Percentiles rank a stretch among this genome's conserved stretches.
Evolutionary conservation across 2,797 vertebrate species (phyloP).

Genomic region (Astyanax mexicanus): DNA sequence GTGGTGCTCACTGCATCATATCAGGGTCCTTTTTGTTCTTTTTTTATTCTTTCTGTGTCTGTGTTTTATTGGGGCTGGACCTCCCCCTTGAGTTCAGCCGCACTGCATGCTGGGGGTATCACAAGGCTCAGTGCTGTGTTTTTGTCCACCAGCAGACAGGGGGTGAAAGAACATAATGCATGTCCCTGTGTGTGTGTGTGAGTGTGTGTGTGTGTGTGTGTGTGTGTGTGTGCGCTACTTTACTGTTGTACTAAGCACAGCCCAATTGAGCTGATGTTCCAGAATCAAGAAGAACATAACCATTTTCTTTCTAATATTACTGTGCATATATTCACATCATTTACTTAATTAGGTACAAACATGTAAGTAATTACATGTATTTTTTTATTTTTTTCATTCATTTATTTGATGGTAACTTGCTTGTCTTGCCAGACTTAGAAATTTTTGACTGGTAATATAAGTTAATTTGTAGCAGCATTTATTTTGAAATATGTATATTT

Average conservation of each 20-base stretch:
- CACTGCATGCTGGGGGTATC: neutral
- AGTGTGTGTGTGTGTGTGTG: neutral
- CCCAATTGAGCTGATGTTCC: too few relatives aligned
- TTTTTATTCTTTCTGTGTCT: conserved; percentile 23
- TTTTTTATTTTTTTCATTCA: too few relatives aligned
- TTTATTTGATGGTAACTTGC: too few relatives aligned
- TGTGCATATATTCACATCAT: too few relatives aligned
- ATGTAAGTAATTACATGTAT: too few relatives aligned
- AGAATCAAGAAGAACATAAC: too few relatives aligned
- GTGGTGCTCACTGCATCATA: conserved; percentile 7
- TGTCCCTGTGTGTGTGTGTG: neutral
- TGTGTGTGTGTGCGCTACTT: neutral
- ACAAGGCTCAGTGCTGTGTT: neutral
- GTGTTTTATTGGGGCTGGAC: conserved; percentile 25
- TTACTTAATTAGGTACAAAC: too few relatives aligned
- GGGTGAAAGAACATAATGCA: neutral
- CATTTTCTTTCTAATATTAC: too few relatives aligned
- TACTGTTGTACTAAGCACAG: neutral
- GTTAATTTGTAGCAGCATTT: too few relatives aligned
- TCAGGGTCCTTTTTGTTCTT: conserved; percentile 36
- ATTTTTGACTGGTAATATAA: too few relatives aligned
- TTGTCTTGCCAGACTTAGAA: too few relatives aligned
- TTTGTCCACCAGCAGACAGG: neutral
- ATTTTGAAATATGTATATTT: too few relatives aligned
- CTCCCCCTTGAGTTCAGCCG: neutral